Base-by-base conservation (phyloP, 1,140 invertebrate genomes). In the Heliconius nattereri region DNA sequence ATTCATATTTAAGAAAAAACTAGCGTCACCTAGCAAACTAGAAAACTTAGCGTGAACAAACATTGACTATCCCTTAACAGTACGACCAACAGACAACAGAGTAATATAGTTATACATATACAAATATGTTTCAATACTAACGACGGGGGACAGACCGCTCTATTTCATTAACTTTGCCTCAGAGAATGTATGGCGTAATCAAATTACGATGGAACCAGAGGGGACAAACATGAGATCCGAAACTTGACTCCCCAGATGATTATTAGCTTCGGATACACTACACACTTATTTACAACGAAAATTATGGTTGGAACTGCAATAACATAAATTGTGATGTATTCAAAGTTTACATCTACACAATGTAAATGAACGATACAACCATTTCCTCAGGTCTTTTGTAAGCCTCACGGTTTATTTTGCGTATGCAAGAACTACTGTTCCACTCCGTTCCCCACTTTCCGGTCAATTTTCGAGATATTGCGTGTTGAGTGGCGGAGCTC, bases 131-230 rank as follows among this genome's bases (percentile, higher is more conserved):
- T 20, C 35, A 72, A 72, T 72, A 72, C 37, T 37, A 71, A 52
- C 70, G 60, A 71, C 49, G 70, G 70, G 70, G 76, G 76, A 40
- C 35, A 45, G 19, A 29, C 76, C 70, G 76, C 70, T 77, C 66
- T 71, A 32, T 52, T 77, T 77, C 35, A 72, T 77, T 71, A 72
- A 29, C 57, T 77, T 52, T n/a, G 45, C 76, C 76, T 66, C 71
- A 26, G 74, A 78, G 79, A 81, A 79, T 66, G 70, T 74, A 78
- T 80, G 45, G 66, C 60, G 71, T 84, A 85, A 85, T 85, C 80
- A 82, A 81, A 79, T 85, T 84, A 85, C 71, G 71, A 84, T 79
- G 45, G 71, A 49, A 81, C 82, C 79, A 54, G 81, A 77, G 83
- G 79, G 81, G 78, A 81, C 71, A 78, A 72, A 78, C 80, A 81